These are phyloP conservation scores for Lordiphosa stackelbergi DNA, from an alignment of 1,140 invertebrate genomes.

Conservation along the genomic window DNA sequence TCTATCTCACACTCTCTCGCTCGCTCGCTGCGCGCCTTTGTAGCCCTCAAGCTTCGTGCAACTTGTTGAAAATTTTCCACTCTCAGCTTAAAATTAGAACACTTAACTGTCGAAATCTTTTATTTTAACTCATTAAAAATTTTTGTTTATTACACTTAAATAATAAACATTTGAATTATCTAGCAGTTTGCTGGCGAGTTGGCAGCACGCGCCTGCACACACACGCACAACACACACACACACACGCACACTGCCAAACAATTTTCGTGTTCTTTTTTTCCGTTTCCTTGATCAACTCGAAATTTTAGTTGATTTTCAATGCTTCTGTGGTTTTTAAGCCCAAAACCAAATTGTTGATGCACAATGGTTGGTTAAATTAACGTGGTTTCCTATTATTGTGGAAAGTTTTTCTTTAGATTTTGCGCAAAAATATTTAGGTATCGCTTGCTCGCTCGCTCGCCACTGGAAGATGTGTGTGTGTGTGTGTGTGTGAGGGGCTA, in stretches of 20 bases:
- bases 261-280: conserved; percentile 7
- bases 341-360: conserved; percentile 2
- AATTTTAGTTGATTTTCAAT: conserved; percentile 4
- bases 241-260: conserved; percentile 21
- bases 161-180: neutral
- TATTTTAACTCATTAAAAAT: conserved; percentile 1
- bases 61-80: conserved; percentile 40
- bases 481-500: no score
- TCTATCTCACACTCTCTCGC: conserved; percentile 39
- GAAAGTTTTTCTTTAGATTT: conserved; percentile 5
- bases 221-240: conserved; percentile 12
- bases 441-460: conserved; percentile 8
- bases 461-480: no score
- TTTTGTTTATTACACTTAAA: neutral
- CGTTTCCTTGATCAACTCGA: neutral
- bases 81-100: neutral
- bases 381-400: conserved; percentile 4
- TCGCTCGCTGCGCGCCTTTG: conserved; percentile 15
- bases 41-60: conserved; percentile 40
- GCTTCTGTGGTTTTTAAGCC: conserved; percentile 1
- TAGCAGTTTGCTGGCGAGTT: conserved; percentile 4
- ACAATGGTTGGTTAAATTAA: neutral
- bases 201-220: conserved; percentile 15
- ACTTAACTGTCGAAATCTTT: neutral
- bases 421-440: conserved; percentile 13